phyloP scores from a whole-genome alignment of 1,140 invertebrate species.

The fruit fly (Drosophila melanogaster) region Release_6_plus_ISO1_MT NC_004354.4:15162001-15162500 shows the following conservation, averaged over 20 bases:
- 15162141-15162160: slow-evolving; percentile 29
- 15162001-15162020: too few species aligned
- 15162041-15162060: neutral
- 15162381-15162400: too few species aligned
- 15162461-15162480: neutral
- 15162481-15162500: slow-evolving; percentile 28
- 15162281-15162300: neutral
- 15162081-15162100: slow-evolving; percentile 2
- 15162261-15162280: neutral
- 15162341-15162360: too few species aligned
- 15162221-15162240: neutral
- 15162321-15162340: too few species aligned
- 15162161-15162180: neutral
- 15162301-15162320: neutral
- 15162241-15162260: neutral
- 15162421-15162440: neutral
- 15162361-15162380: too few species aligned
- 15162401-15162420: neutral
- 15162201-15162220: slow-evolving; percentile 13
- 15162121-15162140: slow-evolving; percentile 2
- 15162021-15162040: neutral
- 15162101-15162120: neutral
- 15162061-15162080: neutral
- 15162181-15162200: slow-evolving; percentile 24
- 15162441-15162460: too few species aligned